Percentiles rank a stretch among this genome's conserved stretches.
Evolutionary conservation across 2,797 vertebrate species (phyloP).

Genomic region (Eulemur coronatus): DNA sequence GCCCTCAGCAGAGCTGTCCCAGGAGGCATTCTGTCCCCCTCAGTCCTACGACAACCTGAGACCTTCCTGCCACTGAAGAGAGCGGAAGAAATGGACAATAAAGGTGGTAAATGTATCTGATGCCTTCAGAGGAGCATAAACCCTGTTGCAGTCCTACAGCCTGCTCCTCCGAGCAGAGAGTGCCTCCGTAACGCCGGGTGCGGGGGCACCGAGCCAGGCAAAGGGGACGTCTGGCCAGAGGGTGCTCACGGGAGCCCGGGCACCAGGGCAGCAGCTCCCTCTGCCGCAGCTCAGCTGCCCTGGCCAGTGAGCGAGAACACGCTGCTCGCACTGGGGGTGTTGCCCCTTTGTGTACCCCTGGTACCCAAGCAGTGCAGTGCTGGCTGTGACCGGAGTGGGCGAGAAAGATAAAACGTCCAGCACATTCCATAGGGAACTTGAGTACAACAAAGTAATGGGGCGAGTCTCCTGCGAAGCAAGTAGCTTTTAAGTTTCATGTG

Average conservation of each 20-base stretch:
- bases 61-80: neutral
- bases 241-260: rapidly evolving
- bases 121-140: no score
- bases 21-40: rapidly evolving
- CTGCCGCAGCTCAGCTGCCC: neutral
- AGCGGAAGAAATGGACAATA: rapidly evolving
- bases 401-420: neutral
- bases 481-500: rapidly evolving
- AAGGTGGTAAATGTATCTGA: rapidly evolving
- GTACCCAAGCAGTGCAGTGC: neutral
- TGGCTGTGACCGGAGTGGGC: no score
- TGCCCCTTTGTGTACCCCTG: neutral
- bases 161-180: neutral
- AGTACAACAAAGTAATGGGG: neutral
- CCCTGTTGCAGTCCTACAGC: rapidly evolving
- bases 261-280: neutral
- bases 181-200: rapidly evolving
- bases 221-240: neutral
- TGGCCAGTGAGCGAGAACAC: neutral
- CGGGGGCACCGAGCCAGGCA: neutral
- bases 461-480: rapidly evolving
- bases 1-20: neutral
- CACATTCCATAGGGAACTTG: neutral
- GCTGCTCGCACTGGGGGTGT: rapidly evolving
- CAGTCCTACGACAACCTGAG: neutral